Conservation (phyloP, 2,888 invertebrate genomes). For the Desoria tigrina region DNA sequence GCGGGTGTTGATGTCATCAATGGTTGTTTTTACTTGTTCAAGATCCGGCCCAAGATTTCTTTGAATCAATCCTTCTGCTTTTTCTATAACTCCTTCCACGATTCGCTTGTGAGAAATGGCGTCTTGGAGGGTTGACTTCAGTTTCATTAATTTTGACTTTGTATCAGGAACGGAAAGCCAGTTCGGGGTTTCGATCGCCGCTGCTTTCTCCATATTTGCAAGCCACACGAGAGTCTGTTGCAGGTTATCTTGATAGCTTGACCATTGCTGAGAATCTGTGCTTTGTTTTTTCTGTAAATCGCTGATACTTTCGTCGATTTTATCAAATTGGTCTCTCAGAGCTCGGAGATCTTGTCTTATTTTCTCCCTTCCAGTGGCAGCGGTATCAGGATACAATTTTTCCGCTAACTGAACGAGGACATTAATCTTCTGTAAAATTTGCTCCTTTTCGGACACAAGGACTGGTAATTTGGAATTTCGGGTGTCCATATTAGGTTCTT, state of each 20-base stretch:
- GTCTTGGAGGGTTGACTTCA: slow-evolving; percentile 82
- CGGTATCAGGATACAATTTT: slow-evolving; percentile 87
- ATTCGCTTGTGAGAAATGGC: slow-evolving; percentile 85
- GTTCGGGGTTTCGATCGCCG: slow-evolving; percentile 70
- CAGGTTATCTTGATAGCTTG: slow-evolving; percentile 80
- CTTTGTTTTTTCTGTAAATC: slow-evolving; percentile 77
- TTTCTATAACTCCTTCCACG: slow-evolving; percentile 85
- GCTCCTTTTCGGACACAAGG: slow-evolving; percentile 72
- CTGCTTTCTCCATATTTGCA: slow-evolving; percentile 76
- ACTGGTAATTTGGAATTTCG: slow-evolving; percentile 60
- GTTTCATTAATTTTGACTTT: slow-evolving; percentile 77
- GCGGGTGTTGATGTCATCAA: slow-evolving; percentile 72
- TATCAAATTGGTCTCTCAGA: slow-evolving; percentile 66
- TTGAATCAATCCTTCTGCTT: slow-evolving; percentile 72
- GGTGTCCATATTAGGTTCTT: slow-evolving; percentile 61
- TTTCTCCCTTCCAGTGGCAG: slow-evolving; percentile 84
- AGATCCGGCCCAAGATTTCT: slow-evolving; percentile 61
- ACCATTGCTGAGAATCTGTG: slow-evolving; percentile 73
- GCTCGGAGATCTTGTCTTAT: slow-evolving; percentile 81
- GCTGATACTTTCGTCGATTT: slow-evolving; percentile 65
- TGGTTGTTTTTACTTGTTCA: slow-evolving; percentile 68
- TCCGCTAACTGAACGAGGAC: slow-evolving; percentile 78
- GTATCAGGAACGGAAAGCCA: slow-evolving; percentile 82
- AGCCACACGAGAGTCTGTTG: slow-evolving; percentile 83
- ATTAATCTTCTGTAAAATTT: slow-evolving; percentile 76